Conservation (phyloP, 2,797 vertebrate species). For the Bryconaethiops microstoma region DNA sequence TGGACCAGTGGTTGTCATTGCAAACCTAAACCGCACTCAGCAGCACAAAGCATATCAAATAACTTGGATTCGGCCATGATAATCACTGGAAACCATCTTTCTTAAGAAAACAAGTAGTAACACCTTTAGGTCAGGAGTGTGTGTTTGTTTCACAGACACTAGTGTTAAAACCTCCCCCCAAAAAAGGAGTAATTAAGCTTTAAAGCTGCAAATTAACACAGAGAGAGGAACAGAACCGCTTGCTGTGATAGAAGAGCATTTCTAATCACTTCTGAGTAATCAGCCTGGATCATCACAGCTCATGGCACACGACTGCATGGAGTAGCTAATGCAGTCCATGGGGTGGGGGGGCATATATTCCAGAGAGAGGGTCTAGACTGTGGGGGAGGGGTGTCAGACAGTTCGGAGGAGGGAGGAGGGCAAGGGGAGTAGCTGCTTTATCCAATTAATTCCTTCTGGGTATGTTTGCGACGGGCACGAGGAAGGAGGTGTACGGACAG, state of each 20-base stretch:
- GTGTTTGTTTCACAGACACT: background rate
- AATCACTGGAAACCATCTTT: background rate
- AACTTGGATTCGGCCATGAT: background rate
- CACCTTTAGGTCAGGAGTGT: background rate
- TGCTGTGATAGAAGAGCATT: slow-evolving; percentile 15
- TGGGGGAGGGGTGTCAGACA: slow-evolving; percentile 53
- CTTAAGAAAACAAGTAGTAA: background rate
- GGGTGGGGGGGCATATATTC: slow-evolving; percentile 35
- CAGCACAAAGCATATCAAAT: background rate
- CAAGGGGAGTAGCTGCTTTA: slow-evolving; percentile 73
- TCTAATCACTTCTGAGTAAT: slow-evolving; percentile 47
- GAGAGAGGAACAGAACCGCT: background rate
- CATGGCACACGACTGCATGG: slow-evolving; percentile 30
- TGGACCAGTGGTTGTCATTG: background rate
- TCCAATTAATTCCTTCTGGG: slow-evolving; percentile 82
- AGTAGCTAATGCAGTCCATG: slow-evolving; percentile 37
- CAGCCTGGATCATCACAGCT: slow-evolving; percentile 48
- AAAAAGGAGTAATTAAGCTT: background rate
- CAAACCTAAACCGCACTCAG: background rate
- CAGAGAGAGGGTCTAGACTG: slow-evolving; percentile 54
- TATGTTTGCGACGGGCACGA: slow-evolving; percentile 73
- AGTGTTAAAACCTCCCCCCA: too few species aligned
- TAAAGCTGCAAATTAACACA: slow-evolving; percentile 3
- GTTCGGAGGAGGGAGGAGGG: slow-evolving; percentile 39
- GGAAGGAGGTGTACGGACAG: slow-evolving; percentile 19